Base-by-base conservation (phyloP, 2,888 invertebrate species). In the Heliconius erato region DNA sequence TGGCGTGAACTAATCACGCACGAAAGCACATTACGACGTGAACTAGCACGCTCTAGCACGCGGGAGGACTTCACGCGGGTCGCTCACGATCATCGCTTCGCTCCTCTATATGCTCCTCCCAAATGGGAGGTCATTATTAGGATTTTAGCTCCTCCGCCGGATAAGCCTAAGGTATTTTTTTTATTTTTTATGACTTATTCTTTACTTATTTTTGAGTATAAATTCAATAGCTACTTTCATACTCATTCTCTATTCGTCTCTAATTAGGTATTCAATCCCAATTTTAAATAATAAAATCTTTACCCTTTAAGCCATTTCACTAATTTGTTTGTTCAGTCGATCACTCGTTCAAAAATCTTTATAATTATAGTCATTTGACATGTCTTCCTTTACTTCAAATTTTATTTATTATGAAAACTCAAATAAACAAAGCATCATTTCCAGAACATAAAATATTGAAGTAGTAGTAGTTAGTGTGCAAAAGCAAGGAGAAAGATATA, bases 121-220 rank as follows among this genome's bases (percentile, higher is more conserved):
- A 98, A 98, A 89, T 99, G 99, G 99, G 98, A 99, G 91, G 98
- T 99, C 49, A 98, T 99, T 86, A 98, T 99, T 59, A 96, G 98
- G 44, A 98, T 98, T 79, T 91, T 98, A 85, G 97, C 98, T 0
- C 98, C 98, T 0, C 97, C 98, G 0, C 94, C 92, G 0, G 96
- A 96, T 78, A 97, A 95, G 88, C 96, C 95, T 88, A 96, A 96
- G 92, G 96, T 94, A 87, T 23, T 4, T 1, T 54, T n/a, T 28
- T 2, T 35, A 32, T 19, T 7, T 54, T 54, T 59, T 59, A 54
- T 54, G 6, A 23, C 2, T 32, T 69, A 19, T 23, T 16, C 16
- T 72, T 5, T 72, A 26, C 4, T 72, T 49, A 28, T 23, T 12
- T 12, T 28, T 74, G 26, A 26, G 19, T 59, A 35, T 65, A n/a